These are phyloP conservation scores for Papilio glaucus DNA, from an alignment of 1,140 invertebrate genomes.

Conservation along the genomic window DNA sequence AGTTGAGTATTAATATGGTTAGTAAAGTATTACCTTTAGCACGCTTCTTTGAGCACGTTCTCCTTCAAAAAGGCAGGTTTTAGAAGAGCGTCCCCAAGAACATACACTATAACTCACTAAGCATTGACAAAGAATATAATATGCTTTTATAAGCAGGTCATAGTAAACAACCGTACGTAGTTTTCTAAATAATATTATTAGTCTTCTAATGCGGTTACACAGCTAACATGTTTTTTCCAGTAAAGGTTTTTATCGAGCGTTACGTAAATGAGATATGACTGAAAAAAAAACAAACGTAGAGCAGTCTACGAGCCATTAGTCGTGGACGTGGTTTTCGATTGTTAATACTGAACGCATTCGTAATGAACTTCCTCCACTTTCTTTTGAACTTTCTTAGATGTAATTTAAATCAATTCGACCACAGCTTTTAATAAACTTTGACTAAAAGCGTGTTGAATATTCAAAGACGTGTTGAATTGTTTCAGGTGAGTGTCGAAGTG, in stretches of 20 bases:
- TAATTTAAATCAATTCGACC: constrained; percentile 49
- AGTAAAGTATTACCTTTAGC: no score
- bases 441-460: constrained; percentile 77
- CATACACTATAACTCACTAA: no score
- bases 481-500: constrained; percentile 74
- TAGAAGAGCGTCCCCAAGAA: neutral
- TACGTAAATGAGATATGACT: neutral
- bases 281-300: neutral
- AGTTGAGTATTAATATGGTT: no score
- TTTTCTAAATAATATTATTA: neutral
- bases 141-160: neutral
- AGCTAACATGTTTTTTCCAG: neutral
- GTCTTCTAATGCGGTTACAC: neutral
- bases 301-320: no score
- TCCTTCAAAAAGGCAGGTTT: neutral
- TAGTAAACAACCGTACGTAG: neutral
- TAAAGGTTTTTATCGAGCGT: neutral
- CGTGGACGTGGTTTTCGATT: no score
- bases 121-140: neutral
- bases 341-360: neutral
- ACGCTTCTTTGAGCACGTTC: no score
- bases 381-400: constrained; percentile 39
- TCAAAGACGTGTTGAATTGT: constrained; percentile 76
- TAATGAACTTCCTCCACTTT: constrained; percentile 1
- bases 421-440: constrained; percentile 77